A percentile compares a stretch with the other conserved stretches of the same genome.
phyloP scores from a whole-genome alignment of 2,888 invertebrate species.

The Cylloceria caligata region DNA sequence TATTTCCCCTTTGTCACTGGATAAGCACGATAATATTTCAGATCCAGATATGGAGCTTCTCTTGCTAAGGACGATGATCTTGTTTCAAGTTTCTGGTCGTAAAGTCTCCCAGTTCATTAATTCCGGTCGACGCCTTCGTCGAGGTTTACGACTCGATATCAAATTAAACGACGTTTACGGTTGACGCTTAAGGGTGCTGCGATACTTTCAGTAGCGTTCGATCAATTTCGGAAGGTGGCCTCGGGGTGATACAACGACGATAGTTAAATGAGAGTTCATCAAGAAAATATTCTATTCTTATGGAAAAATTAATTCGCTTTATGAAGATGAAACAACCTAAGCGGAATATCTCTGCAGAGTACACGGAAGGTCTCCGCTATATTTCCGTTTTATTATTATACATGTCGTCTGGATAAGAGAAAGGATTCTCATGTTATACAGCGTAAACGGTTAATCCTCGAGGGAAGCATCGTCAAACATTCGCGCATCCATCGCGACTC shows the following conservation, averaged over 20 bases:
- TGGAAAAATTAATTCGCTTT: conserved; percentile 26
- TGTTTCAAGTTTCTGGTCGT: conserved; percentile 61
- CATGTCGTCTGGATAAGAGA: conserved; percentile 6
- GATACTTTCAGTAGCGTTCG: conserved; percentile 31
- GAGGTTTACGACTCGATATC: conserved; percentile 73
- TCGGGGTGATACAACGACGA: conserved; percentile 24
- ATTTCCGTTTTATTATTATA: conserved; percentile 28
- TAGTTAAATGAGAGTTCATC: conserved; percentile 51
- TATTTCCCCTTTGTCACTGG: background rate
- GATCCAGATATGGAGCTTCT: conserved; percentile 45
- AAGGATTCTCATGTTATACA: conserved; percentile 38
- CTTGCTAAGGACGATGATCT: conserved; percentile 51
- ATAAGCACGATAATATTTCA: conserved; percentile 18
- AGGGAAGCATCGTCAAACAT: conserved; percentile 36
- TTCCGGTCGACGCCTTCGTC: conserved; percentile 49
- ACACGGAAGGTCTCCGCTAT: background rate
- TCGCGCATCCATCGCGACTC: conserved; percentile 31
- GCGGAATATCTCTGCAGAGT: background rate
- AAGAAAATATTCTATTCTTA: conserved; percentile 34
- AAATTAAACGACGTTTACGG: conserved; percentile 75
- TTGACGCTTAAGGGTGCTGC: conserved; percentile 59
- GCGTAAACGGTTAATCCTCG: conserved; percentile 32
- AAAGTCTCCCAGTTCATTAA: conserved; percentile 42
- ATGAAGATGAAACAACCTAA: background rate
- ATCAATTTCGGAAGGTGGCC: conserved; percentile 48